phyloP scores from a whole-genome alignment of 2,797 vertebrate genomes.

The Poeciliopsis infans region DNA sequence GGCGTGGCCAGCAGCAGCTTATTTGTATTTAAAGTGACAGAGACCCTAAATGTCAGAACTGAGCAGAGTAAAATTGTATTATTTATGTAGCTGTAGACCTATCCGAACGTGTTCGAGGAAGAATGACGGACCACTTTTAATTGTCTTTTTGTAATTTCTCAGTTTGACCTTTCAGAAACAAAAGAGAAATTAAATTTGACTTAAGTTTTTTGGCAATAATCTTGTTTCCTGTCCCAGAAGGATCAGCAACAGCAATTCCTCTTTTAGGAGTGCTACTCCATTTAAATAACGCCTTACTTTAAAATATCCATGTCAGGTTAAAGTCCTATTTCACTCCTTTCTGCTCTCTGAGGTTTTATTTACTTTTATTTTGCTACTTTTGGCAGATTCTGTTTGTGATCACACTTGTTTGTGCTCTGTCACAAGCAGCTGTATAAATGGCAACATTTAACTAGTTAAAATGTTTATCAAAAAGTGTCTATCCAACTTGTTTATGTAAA shows the following conservation, averaged over 20 bases:
- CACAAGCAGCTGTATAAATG: background rate
- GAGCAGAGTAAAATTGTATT: no score
- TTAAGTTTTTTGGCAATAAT: background rate
- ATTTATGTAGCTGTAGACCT: no score
- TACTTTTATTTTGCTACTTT: background rate
- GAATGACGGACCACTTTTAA: background rate
- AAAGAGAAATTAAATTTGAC: background rate
- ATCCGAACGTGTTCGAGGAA: no score
- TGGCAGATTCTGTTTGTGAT: background rate
- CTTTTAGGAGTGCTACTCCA: background rate
- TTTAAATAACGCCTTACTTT: background rate
- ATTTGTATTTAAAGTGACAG: no score
- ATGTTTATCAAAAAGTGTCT: background rate
- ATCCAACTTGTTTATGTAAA: background rate
- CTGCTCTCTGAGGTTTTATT: background rate
- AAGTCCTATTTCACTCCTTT: background rate
- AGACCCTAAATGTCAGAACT: no score
- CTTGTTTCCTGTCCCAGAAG: background rate
- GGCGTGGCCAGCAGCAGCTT: no score
- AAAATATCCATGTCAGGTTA: background rate
- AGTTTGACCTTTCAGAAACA: background rate
- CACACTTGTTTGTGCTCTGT: background rate
- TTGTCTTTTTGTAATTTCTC: background rate
- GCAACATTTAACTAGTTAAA: constrained; percentile 8
- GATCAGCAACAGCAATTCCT: background rate